Percentiles rank a stretch among this genome's conserved stretches.
phyloP scores from a whole-genome alignment of 2,797 vertebrate species.

The Thaleichthys pacificus region DNA sequence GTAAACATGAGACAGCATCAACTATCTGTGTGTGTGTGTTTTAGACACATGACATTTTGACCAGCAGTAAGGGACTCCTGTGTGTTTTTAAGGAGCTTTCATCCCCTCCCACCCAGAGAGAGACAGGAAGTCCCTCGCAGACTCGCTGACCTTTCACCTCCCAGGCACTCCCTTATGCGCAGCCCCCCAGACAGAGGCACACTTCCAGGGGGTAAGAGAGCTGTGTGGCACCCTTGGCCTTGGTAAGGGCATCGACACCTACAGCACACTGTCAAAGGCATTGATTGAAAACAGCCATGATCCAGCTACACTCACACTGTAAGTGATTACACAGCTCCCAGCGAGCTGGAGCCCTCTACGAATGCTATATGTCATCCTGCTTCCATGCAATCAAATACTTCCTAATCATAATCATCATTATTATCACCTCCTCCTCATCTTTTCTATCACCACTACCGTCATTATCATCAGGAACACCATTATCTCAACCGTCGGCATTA shows the following conservation, averaged over 20 bases:
- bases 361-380: no score
- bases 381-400: no score
- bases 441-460: neutral
- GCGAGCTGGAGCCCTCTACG: no score
- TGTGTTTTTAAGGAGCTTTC: constrained; percentile 18
- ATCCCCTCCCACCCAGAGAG: constrained; percentile 36
- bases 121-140: constrained; percentile 51
- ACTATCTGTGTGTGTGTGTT: constrained; percentile 4
- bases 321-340: no score
- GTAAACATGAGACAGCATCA: neutral
- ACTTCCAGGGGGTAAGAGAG: constrained; percentile 18
- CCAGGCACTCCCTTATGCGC: constrained; percentile 33
- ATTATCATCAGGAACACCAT: neutral
- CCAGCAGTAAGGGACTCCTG: neutral
- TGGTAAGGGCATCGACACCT: no score
- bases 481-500: neutral
- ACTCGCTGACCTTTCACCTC: constrained; percentile 64
- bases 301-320: no score
- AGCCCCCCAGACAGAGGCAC: constrained; percentile 37
- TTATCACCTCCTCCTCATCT: neutral
- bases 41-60: constrained; percentile 3
- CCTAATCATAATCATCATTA: neutral
- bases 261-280: no score
- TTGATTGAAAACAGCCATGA: no score
- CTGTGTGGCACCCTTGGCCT: constrained; percentile 29